Percentiles rank a stretch among this genome's conserved stretches.
Conservation (phyloP, 2,888 invertebrate species). For the Agrenia bidenticulata region DNA sequence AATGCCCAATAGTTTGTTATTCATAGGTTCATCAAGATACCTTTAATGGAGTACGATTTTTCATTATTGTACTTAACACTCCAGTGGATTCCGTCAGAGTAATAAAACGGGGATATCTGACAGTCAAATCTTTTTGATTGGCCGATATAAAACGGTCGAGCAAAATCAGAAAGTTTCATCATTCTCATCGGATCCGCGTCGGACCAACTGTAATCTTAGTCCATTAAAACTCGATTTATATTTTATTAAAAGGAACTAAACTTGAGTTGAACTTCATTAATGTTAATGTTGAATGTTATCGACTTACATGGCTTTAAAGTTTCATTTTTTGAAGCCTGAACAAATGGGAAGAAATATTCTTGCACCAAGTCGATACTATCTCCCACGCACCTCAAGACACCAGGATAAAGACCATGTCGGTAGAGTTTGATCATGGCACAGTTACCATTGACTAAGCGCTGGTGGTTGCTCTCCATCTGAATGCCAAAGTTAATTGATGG, state of each 20-base stretch:
- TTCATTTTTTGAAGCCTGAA: slow-evolving; percentile 6
- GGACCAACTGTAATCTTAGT: slow-evolving; percentile 39
- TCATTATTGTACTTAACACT: slow-evolving; percentile 36
- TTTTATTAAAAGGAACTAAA: too few relatives aligned
- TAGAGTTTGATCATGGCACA: slow-evolving; percentile 28
- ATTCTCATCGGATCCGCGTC: slow-evolving; percentile 42
- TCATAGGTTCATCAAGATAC: not conserved
- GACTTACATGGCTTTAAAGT: slow-evolving; percentile 25
- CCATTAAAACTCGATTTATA: too few relatives aligned
- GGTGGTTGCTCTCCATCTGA: slow-evolving; percentile 34
- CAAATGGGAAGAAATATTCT: slow-evolving; percentile 44
- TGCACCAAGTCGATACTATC: slow-evolving; percentile 41
- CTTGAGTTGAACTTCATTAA: too few relatives aligned
- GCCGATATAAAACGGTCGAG: slow-evolving; percentile 33
- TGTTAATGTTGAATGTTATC: not conserved
- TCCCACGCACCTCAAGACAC: slow-evolving; percentile 41
- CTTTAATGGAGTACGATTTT: slow-evolving; percentile 10
- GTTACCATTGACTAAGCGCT: slow-evolving; percentile 15
- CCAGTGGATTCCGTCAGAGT: slow-evolving; percentile 47
- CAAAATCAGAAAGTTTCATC: slow-evolving; percentile 30
- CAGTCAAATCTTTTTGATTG: slow-evolving; percentile 39
- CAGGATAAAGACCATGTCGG: slow-evolving; percentile 19
- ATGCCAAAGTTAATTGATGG: too few relatives aligned
- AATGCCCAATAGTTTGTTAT: not conserved
- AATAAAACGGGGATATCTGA: slow-evolving; percentile 44